These are phyloP conservation scores for Serinus canaria DNA, from an alignment of 2,113 vertebrate genomes.

Conservation along the genomic window DNA sequence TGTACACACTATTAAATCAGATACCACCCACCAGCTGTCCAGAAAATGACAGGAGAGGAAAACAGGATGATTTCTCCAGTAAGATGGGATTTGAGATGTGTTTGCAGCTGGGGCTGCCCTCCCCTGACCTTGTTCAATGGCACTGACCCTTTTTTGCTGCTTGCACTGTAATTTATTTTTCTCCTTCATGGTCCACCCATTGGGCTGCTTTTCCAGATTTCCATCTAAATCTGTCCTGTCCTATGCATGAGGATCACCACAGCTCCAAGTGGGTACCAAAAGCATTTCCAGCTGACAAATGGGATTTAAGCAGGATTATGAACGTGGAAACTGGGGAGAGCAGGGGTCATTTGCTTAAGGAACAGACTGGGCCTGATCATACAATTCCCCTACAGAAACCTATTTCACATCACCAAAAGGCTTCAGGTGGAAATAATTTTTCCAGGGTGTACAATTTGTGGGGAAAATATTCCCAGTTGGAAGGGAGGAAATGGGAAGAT, in stretches of 20 bases:
- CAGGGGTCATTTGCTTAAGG: neutral
- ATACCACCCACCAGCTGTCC: conserved; percentile 56
- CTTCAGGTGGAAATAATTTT: neutral
- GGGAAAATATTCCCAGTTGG: neutral
- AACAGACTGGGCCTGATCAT: neutral
- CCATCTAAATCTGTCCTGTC: neutral
- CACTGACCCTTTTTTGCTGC: neutral
- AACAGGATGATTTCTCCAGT: neutral
- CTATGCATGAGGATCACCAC: neutral
- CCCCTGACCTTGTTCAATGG: conserved; percentile 9
- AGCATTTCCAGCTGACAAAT: neutral
- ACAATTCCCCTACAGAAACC: neutral
- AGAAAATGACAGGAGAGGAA: conserved; percentile 23
- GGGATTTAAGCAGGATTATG: neutral
- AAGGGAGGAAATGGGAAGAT: neutral
- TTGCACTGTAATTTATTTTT: conserved; percentile 1
- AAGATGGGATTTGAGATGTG: neutral
- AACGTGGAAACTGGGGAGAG: neutral
- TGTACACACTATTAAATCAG: conserved; percentile 56
- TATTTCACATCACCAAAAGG: neutral
- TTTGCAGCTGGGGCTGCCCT: conserved; percentile 30
- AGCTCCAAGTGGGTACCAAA: neutral
- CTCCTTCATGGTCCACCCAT: neutral
- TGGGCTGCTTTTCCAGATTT: neutral
- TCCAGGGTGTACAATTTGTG: neutral